Base-by-base conservation (phyloP, 1,140 invertebrate species). In the Drosophila dunni region DNA sequence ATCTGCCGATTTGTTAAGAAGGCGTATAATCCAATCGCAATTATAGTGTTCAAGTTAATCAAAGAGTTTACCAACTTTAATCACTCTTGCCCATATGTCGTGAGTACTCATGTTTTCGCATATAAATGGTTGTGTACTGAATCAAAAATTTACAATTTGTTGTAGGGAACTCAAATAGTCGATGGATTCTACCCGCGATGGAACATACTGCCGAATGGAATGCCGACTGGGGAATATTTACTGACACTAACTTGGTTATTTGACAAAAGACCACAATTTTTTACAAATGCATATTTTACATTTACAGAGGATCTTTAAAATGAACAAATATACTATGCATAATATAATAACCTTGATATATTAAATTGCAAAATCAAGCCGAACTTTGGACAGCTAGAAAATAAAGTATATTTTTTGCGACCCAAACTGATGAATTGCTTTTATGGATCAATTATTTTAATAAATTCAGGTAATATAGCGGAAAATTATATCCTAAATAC, bases 71-170 rank as follows among this genome's bases (percentile, higher is more conserved):
- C 33, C 0, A 74, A 68, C n/a, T 11, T 74, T 9, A 74, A 68
- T 20, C 71, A 74, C 15, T 33, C 36, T 1, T 74, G 65, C n/a
- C 65, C 71, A 3, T 63, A 50, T 24, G 5, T 15, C 44, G 64
- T 54, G 24, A 74, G 65, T 69, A 20, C 33, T 50, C 17, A 20
- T 20, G 1, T 20, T 2, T 20, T 20, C 1, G 1, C 17, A 20
- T 2, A 36, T 62, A 9, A 29, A 24, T 20, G 1, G 1, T 20
- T 20, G 1, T 2, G 17, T 20, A 20, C 17, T 20, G 17, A 20
- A 20, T 40, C 4, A 40, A 40, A 2, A 1, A 40, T 48, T 0
- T 20, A 15, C 3, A 29, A 29, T 29, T 42, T 11, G 38, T 20
- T 4, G 5, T 8, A 65, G 63, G 63, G 63, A 4, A 5, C 38